Percentiles rank a stretch among this genome's conserved stretches.
These are phyloP conservation scores for Halesus radiatus DNA, from an alignment of 1,140 invertebrate genomes.

Conservation along the genomic window DNA sequence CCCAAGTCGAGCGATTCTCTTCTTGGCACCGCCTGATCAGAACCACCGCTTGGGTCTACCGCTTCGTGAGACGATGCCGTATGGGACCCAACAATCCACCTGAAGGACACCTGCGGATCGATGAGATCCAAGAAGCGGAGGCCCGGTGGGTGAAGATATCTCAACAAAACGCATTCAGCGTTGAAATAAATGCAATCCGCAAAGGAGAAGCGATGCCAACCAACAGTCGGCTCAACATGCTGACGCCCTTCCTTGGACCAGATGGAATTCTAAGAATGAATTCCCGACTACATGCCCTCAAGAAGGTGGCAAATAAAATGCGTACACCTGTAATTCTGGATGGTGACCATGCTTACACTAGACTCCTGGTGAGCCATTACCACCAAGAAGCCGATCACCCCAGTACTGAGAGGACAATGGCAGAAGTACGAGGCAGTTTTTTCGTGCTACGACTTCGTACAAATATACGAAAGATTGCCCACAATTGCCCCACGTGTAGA, in stretches of 20 bases:
- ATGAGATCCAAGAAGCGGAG: not conserved
- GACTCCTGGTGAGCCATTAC: not conserved
- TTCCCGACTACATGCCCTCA: not conserved
- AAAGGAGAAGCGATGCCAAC: not conserved
- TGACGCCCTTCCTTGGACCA: not conserved
- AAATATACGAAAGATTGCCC: not conserved
- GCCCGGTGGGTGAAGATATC: not conserved
- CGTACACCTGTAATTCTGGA: not conserved
- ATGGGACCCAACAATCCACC: not conserved
- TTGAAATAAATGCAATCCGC: not conserved
- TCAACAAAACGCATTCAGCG: not conserved
- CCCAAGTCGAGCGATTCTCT: conserved; percentile 38
- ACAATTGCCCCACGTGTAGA: not conserved
- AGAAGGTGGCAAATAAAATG: not conserved
- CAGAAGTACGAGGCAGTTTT: not conserved
- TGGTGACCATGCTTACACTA: not conserved
- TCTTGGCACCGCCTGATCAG: conserved; percentile 41
- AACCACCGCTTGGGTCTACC: conserved; percentile 28
- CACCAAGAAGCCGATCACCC: not conserved
- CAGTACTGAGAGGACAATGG: not conserved
- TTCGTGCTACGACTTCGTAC: not conserved
- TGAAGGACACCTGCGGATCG: conserved; percentile 58
- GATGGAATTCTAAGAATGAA: not conserved
- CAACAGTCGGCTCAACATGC: not conserved
- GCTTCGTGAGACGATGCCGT: not conserved